Base-by-base conservation (phyloP, 2,113 vertebrate genomes). In the Hassar affinis region DNA sequence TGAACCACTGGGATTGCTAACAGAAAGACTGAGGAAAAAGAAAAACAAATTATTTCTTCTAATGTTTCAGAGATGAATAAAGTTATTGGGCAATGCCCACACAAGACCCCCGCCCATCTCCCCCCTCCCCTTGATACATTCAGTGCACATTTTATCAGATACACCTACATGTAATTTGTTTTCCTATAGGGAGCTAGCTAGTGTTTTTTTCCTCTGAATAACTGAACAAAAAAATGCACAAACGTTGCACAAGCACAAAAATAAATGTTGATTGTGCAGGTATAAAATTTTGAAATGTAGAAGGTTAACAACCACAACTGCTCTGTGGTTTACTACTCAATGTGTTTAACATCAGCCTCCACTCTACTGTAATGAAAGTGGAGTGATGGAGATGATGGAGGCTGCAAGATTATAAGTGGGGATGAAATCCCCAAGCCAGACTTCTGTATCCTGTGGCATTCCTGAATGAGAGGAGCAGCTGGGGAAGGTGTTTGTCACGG, bases 401-500 rank as follows among this genome's bases (percentile, higher is more conserved):
- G 71, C 56, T 82, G 79, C n/a, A 30, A 61, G 42, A 27, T 4
- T 79, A 79, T 79, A 80, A 45, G 68, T 69, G 35, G 62, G 80
- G 64, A 72, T 68, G 83, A 61, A 76, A 78, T 84, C 66, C 79
- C 84, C 20, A 81, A 77, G 84, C 42, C 52, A 15, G 14, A 52
- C 54, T 71, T 30, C 61, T 76, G 76, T 62, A 68, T 81, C 84
- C 84, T 87, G 81, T 71, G 79, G 81, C 78, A 83, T 56, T 82
- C 72, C 78, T 85, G 84, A 78, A 83, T 87, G 84, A 87, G 80
- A 77, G 54, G 42, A 87, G 86, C 86, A 85, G 86, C 81, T 85
- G 86, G 86, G 81, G 84, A 72, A 85, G 81, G 64, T 85, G 84
- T 87, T 87, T 85, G 84, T 84, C 85, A 85, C 84, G 86, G 84